Evolutionary conservation across 2,113 vertebrate genomes (phyloP), one percentile per base, ranked within the genome.

Genomic region (Seriola aureovittata): DNA sequence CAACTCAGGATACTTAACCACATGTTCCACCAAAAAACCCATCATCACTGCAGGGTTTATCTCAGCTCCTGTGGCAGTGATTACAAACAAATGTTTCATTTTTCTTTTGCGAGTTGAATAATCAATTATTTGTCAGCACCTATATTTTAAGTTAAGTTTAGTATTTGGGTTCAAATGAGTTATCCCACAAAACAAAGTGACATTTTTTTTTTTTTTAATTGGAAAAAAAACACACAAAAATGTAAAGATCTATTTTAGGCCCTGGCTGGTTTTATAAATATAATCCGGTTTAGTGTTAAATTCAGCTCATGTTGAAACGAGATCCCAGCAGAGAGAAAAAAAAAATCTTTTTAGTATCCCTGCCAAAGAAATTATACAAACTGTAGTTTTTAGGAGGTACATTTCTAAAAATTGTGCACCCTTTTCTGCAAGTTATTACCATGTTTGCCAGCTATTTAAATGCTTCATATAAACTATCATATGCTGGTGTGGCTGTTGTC

Each of bases 351-450:
- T 29, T 16, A 17, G n/a, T 38, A 7, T 48, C 36, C 0, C 5
- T 64, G 82, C 40, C 77, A 81, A 79, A 32, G 59, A 67, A 78
- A 38, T 60, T 50, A 23, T 52, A 32, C 36, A 16, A 54, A 54
- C 65, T 46, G 5, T 12, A 5, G 9, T 55, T 78, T 87, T 85
- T 50, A 82, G 67, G 63, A 70, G 42, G 13, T 13, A 36, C 17
- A 32, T 55, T 34, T 21, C 32, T 32, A 44, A 78, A 78, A 66
- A 34, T 46, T 69, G 50, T 70, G 32, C 55, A 46, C 73, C 25
- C 6, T 85, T 79, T 72, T 60, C 60, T 86, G n/a, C 40, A 59
- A 50, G 50, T 70, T 73, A 63, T 64, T 67, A 40, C n/a, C 11
- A 34, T 8, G 23, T 71, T 73, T 66, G 44, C 36, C 66, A 75